Evolutionary conservation across 2,888 invertebrate genomes (phyloP), one percentile per base, ranked within the genome.

Genomic region (Lasioglossum malachurum): DNA sequence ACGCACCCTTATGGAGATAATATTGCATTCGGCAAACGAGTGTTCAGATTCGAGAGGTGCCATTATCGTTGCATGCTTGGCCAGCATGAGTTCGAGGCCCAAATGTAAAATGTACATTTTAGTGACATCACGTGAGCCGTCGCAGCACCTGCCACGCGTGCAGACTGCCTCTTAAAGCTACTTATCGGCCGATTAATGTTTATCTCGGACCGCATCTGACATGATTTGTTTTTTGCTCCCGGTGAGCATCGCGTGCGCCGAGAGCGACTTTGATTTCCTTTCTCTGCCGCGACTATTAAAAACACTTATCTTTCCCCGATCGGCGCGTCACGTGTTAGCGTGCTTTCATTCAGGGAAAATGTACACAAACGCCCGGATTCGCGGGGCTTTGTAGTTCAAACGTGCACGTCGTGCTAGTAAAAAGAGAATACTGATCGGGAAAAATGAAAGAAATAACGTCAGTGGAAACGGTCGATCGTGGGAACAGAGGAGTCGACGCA

Each of bases 91-190:
- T 80, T 76, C n/a, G n/a, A 71, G n/a, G 19, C 49, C 3, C 38
- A 38, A 71, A 71, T 64, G 67, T 81, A 75, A 81, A 75, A 60
- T 49, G 38, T 49, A 67, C 69, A 60, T 60, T 81, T 81, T 46
- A 27, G n/a, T 60, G 74, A 69, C 57, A 74, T 78, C 83, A 41
- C 83, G 76, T 44, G 83, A 57, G 12, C n/a, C 57, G n/a, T 12
- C 57, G 57, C 12, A 79, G 41, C 79, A 77, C 83, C 74, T 83
- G 83, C 35, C 73, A 76, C 79, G 53, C 67, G 19, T 76, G 76
- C 73, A 79, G 46, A 46, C 19, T 16, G 38, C 12, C 27, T 80
- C 77, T 83, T 80, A 76, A 83, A 80, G 69, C 31, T 84, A 77
- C 77, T 73, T 84, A 74, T 69, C 76, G 41, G 7, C 19, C 67